Conservation (phyloP, 2,797 vertebrate genomes). For the Clarias platycephalus region DNA sequence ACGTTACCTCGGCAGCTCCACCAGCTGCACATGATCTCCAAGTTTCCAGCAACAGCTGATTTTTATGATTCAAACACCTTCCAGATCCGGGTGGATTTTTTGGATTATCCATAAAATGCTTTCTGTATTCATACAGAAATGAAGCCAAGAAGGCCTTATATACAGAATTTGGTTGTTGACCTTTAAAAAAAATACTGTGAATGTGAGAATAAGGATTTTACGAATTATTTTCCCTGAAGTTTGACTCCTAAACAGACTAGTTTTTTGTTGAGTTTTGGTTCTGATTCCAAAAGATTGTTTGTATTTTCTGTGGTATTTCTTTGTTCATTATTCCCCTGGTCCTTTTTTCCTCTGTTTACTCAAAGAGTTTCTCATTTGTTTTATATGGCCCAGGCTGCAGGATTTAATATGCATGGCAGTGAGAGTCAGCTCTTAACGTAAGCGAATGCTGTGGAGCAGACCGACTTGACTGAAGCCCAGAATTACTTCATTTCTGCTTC, state of each 20-base stretch:
- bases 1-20: background rate
- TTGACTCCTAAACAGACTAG: background rate
- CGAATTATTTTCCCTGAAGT: background rate
- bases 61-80: slow-evolving; percentile 37
- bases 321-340: slow-evolving; percentile 6
- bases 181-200: slow-evolving; percentile 6
- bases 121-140: background rate
- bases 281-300: slow-evolving; percentile 23
- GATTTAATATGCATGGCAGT: slow-evolving; percentile 32
- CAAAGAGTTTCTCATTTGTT: slow-evolving; percentile 34
- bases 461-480: slow-evolving; percentile 32
- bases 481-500: slow-evolving; percentile 27
- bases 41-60: slow-evolving; percentile 42
- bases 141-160: slow-evolving; percentile 13
- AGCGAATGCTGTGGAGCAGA: slow-evolving; percentile 38
- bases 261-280: slow-evolving; percentile 25
- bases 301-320: slow-evolving; percentile 37
- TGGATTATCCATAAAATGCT: slow-evolving; percentile 35
- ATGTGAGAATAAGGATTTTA: slow-evolving; percentile 10
- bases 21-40: slow-evolving; percentile 29
- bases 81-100: slow-evolving; percentile 48
- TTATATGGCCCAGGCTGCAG: slow-evolving; percentile 31
- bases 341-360: slow-evolving; percentile 11
- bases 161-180: background rate
- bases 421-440: slow-evolving; percentile 35